Conservation (phyloP, 2,113 vertebrate genomes). For the Candoia aspera region DNA sequence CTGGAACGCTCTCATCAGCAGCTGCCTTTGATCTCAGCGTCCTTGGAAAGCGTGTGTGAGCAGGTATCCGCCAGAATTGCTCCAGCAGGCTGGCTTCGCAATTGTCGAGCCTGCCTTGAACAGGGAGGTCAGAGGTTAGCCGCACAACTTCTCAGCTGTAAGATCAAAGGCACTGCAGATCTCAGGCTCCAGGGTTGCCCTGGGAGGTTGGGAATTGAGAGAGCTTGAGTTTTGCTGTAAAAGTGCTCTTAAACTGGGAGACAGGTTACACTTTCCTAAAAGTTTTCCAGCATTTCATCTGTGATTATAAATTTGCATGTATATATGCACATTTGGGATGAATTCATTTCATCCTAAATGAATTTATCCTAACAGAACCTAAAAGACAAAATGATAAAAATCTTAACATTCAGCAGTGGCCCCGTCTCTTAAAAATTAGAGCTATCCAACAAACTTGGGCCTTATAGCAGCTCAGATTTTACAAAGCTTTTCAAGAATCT, state of each 20-base stretch:
- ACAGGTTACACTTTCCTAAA: background rate
- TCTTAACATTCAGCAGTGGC: background rate
- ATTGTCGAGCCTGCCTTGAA: conserved; percentile 29
- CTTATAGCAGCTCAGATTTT: background rate
- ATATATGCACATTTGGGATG: background rate
- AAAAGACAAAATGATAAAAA: background rate
- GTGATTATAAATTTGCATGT: background rate
- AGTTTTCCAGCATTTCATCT: background rate
- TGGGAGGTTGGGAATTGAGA: background rate
- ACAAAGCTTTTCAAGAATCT: background rate
- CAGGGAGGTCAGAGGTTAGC: conserved; percentile 56
- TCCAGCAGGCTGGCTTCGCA: conserved; percentile 25
- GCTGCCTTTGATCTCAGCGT: conserved; percentile 66
- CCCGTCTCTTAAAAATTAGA: background rate
- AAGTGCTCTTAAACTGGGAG: background rate
- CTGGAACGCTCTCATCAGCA: conserved; percentile 54
- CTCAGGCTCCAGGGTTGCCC: background rate
- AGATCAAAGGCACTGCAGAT: background rate
- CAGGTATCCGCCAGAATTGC: conserved; percentile 63
- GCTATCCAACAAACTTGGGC: background rate
- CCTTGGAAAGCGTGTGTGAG: conserved; percentile 51
- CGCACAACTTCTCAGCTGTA: background rate
- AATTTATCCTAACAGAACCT: background rate
- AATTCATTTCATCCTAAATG: background rate
- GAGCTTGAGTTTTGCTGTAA: background rate